Evolutionary conservation across 2,888 invertebrate genomes (phyloP), one percentile per base, ranked within the genome.

Genomic region (Tinea semifulvella): DNA sequence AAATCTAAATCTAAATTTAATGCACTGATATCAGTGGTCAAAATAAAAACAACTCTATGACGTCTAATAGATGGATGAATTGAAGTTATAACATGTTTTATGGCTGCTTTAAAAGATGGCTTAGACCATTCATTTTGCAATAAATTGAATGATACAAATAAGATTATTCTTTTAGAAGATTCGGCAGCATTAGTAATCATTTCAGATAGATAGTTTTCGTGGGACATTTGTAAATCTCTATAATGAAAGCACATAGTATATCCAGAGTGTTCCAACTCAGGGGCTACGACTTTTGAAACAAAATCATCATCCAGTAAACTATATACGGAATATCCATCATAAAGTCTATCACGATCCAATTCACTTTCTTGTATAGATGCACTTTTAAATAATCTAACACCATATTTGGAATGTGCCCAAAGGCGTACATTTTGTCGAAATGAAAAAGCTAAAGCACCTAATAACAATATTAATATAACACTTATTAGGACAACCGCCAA

Each of bases 311-410:
- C 93, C 56, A 89, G 85, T 58, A 89, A 87, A 72, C 91, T 90
- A 79, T 94, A 95, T 43, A 92, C 88, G 62, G 95, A 86, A 70
- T 94, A 95, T 49, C 92, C 93, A 73, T 95, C 94, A 70, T 91
- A 94, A 44, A 91, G 79, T 53, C 90, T 85, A 60, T 89, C 89
- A 54, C 81, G 73, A 59, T 85, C 82, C 19, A 86, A 65, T 57
- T 86, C 81, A 63, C 83, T 83, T 53, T 82, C 82, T 55, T 81
- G 79, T 48, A 83, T 74, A 48, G 83, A 76, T 53, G 76, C 71
- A 65, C 85, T 85, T 72, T 88, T 88, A 61, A 91, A 89, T 52
- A 92, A 77, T 48, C 92, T 83, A 20, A 92, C 85, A 35, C 92
- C 92, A 67, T 91, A 94, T 53, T 86, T 88, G 42, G 90, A 87